These are phyloP conservation scores for Hydropotes inermis DNA, from an alignment of 2,113 vertebrate species.

Conservation along the genomic window DNA sequence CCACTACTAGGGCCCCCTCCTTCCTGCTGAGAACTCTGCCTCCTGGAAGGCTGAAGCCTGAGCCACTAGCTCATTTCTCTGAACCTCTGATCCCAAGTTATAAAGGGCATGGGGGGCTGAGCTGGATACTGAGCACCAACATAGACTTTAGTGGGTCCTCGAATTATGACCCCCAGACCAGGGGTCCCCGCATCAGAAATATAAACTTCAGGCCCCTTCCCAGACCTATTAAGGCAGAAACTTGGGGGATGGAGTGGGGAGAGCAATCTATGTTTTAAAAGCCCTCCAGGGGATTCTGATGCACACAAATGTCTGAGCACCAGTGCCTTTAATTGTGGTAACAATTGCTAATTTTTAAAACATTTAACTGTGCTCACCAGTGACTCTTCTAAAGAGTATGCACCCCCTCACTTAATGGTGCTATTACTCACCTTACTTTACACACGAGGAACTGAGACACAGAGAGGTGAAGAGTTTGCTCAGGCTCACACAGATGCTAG, in stretches of 20 bases:
- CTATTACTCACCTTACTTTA: not conserved
- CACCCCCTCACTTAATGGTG: accelerated
- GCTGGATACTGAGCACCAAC: accelerated
- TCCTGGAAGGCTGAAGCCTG: not conserved
- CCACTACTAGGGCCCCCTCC: not conserved
- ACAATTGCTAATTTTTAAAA: not conserved
- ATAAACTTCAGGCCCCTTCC: not conserved
- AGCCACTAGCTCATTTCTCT: not conserved
- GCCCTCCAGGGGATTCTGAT: not conserved
- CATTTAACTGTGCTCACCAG: not conserved
- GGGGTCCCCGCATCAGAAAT: not conserved
- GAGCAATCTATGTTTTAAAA: not conserved
- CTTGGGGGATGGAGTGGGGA: not conserved
- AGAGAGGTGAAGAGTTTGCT: not conserved
- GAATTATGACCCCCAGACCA: not conserved
- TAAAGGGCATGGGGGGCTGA: not conserved
- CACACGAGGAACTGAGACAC: not conserved
- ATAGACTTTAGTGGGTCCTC: not conserved
- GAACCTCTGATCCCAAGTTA: not conserved
- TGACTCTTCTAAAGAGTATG: not conserved
- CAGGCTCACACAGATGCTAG: not conserved
- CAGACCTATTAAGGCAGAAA: not conserved
- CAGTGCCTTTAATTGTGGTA: not conserved
- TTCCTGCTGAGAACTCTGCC: not conserved
- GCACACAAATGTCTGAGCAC: not conserved